phyloP scores from a whole-genome alignment of 2,797 vertebrate genomes.

The Morus bassanus region DNA sequence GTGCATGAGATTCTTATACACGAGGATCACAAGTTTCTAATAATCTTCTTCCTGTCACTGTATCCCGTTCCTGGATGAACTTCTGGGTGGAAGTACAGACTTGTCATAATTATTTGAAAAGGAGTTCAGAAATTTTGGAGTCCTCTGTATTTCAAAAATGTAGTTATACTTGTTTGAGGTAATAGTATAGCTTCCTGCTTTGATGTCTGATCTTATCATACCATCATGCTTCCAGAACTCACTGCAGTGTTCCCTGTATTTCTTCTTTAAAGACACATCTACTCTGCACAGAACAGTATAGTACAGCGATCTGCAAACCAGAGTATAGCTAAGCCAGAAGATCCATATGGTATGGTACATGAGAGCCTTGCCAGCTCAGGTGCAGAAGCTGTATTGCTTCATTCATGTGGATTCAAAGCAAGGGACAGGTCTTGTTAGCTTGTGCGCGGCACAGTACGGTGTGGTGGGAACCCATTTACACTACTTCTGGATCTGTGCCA shows the following conservation, averaged over 20 bases:
- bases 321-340: not conserved
- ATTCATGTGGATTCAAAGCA: not conserved
- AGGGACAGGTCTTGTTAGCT: not conserved
- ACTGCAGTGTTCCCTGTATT: not conserved
- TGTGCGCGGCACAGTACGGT: not conserved
- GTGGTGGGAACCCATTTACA: not conserved
- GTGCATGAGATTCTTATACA: not conserved
- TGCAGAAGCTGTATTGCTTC: not conserved
- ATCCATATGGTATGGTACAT: not conserved
- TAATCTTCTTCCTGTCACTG: not conserved
- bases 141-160: not conserved
- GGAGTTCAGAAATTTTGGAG: not conserved
- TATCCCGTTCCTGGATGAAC: not conserved
- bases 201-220: not conserved
- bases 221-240: not conserved
- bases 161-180: not conserved
- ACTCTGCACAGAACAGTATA: not conserved
- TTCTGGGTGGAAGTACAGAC: not conserved
- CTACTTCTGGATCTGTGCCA: not conserved
- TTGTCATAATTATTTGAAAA: not conserved
- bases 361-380: not conserved
- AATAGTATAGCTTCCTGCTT: not conserved
- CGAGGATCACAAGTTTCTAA: not conserved
- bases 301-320: not conserved
- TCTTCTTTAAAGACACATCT: not conserved